Evolutionary conservation across 2,888 invertebrate genomes (phyloP), one percentile per base, ranked within the genome.

Genomic region (Chironomus tentans): DNA sequence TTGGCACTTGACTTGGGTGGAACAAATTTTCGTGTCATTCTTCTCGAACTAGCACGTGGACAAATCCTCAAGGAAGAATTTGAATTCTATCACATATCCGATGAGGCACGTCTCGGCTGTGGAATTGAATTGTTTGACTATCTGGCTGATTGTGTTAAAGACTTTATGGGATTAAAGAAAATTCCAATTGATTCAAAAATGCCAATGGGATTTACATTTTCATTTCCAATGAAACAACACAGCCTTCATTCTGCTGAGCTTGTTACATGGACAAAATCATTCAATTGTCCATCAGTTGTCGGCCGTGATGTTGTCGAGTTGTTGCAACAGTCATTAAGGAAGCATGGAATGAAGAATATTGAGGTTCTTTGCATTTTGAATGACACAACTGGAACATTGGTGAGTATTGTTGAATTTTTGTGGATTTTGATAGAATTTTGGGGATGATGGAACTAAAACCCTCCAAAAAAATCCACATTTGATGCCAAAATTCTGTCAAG

Each of bases 251-350:
- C 87, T 10, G 93, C 91, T n/a, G 86, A 89, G 79, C 86, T 94
- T 78, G 88, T 90, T 15, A 91, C 91, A n/a, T 94, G 93, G 93
- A 93, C 93, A 0, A 94, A 94, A 84, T 90, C 90, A 77, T 93
- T 92, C 83, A 91, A 90, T 79, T 92, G 92, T 82, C 86, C 89
- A 22, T 91, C 91, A 77, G 89, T 91, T 78, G 87, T 86, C 70
- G 88, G 88, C 0, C 85, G 86, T 77, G 92, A 94, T 83, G 90
- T 89, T 47, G 92, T 92, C 0, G 83, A 86, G 78, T 84, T 91
- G 83, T 84, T 94, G 76, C 89, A 89, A 78, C 85, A 87, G 69
- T 89, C 91, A 47, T 85, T 93, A 78, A 82, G 82, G 24, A 87
- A 86, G 79, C 85, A 88, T 71, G 85, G 85, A 0, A 82, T 86